Base-by-base conservation (phyloP, 2,797 vertebrate genomes). In the Acanthopagrus latus region DNA sequence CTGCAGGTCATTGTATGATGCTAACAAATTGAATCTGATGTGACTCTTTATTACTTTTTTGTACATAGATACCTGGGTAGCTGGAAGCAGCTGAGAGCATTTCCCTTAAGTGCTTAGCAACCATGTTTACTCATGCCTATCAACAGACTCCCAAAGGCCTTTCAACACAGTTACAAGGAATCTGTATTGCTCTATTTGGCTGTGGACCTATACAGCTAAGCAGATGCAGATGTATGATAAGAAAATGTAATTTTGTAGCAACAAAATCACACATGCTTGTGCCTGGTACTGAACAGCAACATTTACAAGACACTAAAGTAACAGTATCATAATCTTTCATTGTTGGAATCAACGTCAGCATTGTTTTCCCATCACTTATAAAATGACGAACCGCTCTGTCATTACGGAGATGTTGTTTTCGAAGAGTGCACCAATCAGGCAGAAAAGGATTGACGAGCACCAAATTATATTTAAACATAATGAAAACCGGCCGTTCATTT, bases 151-250 rank as follows among this genome's bases (percentile, higher is more conserved):
- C 74, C 62, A 66, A 38, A 82, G 71, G 66, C 64, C 13, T 4
- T 46, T 65, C 47, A 48, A 54, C 12, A 1, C 55, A 72, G 54
- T 47, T 63, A 68, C 51, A 64, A 48, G 48, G 47, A 68, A 74
- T 86, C 78, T 81, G 63, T 44, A 20, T 82, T 72, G 60, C 58
- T 58, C 18, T 69, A 48, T 69, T 71, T 78, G 75, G 74, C 62
- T 77, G 20, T 69, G 55, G 21, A 72, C 56, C 81, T 76, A 58
- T 71, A 76, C 75, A 58, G 54, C 16, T 88, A 89, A 93, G 23
- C 46, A 80, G 69, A 58, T 86, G 64, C 90, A 92, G 89, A 88
- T 91, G 83, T 82, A 29, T 64, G 80, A 92, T 87, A 89, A 85
- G 70, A 80, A 33, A 78, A 78, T 60, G 41, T 17, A 87, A 82